Evolutionary conservation across 2,113 vertebrate genomes (phyloP), one percentile per base, ranked within the genome.

Genomic region (Alexandromys fortis): DNA sequence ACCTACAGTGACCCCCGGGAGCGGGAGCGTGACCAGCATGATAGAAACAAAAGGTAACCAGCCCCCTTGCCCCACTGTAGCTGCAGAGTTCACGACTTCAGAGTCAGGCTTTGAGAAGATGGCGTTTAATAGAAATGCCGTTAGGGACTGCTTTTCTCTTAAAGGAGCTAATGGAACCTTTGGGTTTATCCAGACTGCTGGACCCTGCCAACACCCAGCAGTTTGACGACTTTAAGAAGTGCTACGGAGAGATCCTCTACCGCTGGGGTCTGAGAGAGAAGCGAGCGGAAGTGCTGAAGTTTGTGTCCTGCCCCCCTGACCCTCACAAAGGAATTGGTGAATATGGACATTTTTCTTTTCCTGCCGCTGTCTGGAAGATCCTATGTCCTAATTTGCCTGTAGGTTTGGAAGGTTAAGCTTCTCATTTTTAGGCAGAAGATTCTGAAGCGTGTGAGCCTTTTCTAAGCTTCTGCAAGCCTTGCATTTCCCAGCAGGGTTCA

Each of bases 151-250:
- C 75, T 79, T 90, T 70, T 95, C 82, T 55, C 55, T 72, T 86
- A 86, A 83, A 92, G 47, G 33, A 78, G 67, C 35, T 93, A 49
- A 97, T 33, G 73, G 91, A 61, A 70, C 88, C 45, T 96, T 35
- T 70, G 75, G 61, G 78, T 96, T 97, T 91, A n/a, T 63, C 33
- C 92, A 99, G 99, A 96, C 98, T 99, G 75, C 98, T 99, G 97
- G 99, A 99, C 95, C 99, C 99, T 0, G 98, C 99, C 77, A 99
- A 99, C 95, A 98, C 98, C 33, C 98, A 99, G 98, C 99, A 99
- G 97, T 99, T 99, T 55, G 99, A 99, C 33, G 99, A 99, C 98
- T 99, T 99, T 78, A 99, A 99, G 98, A 99, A 99, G 94, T 99
- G 99, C 97, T 99, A 99, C 1, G 99, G 99, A 0, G 99, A 99